Evolutionary conservation across 2,797 vertebrate genomes (phyloP), one percentile per base, ranked within the genome.

Genomic region (Leuciscus waleckii): DNA sequence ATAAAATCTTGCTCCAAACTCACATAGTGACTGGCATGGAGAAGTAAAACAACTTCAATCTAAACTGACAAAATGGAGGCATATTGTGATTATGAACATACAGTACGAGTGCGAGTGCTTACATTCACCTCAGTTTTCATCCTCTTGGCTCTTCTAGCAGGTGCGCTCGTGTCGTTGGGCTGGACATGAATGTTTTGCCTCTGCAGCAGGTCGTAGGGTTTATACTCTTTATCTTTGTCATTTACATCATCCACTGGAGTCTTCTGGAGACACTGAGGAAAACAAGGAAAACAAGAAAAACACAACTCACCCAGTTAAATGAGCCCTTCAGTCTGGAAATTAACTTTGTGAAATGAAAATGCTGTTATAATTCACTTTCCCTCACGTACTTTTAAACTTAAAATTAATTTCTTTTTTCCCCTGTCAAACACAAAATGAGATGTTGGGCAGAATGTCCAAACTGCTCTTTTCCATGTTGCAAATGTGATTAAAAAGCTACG

Each of bases 91-190:
- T 37, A 37, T 56, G 54, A 76, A 56, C 74, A 35, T 39, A 56
- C 23, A 56, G 16, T 26, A 26, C 65, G 8, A 11, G 54, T 41
- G 9, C 10, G 14, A 23, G 23, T 43, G 26, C 43, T 17, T 71
- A 26, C 17, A 77, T 95, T 86, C 87, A 99, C 98, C 96, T 99
- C 98, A 0, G 95, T 91, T 90, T 95, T 96, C 91, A 98, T 96
- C 86, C 97, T 97, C 75, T 99, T 99, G 49, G 96, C 97, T 67
- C 98, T 92, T 49, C 98, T 96, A 23, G 97, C 96, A 0, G 94
- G 93, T 7, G 95, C 94, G 70, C 94, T 95, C 0, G 85, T 93
- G 86, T 98, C 96, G 0, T 91, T 90, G 0, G 89, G 94, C 56
- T 93, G 96, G 13, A 94, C 91, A 35, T 84, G 82, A 82, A 77